Conservation (phyloP, 2,113 vertebrate species). For the Ibidorhyncha struthersii region DNA sequence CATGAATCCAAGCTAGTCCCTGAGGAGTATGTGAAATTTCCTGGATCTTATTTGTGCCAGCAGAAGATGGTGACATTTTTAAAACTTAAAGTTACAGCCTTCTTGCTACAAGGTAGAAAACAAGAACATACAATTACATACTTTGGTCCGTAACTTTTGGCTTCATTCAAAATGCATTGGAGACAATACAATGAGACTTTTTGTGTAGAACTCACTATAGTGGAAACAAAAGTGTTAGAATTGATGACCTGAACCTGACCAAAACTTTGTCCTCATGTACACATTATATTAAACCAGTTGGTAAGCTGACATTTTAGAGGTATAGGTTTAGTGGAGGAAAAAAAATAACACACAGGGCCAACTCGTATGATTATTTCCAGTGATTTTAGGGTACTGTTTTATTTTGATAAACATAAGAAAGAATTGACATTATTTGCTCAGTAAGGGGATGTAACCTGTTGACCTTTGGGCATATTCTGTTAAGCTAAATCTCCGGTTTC, state of each 20-base stretch:
- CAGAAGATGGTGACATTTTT: not conserved
- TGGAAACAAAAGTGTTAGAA: not conserved
- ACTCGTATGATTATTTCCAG: not conserved
- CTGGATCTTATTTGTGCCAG: not conserved
- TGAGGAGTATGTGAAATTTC: not conserved
- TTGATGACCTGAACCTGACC: no score
- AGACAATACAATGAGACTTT: not conserved
- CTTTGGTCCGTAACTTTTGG: not conserved
- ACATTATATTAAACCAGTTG: not conserved
- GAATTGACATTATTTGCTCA: not conserved
- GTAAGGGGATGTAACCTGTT: not conserved
- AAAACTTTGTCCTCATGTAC: not conserved
- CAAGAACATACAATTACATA: not conserved
- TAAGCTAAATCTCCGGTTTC: not conserved
- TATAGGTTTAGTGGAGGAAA: not conserved
- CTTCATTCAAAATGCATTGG: not conserved
- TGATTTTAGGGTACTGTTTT: not conserved
- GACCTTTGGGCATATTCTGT: not conserved
- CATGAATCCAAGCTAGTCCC: not conserved
- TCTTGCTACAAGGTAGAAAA: not conserved
- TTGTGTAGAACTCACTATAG: accelerated
- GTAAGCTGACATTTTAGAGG: not conserved
- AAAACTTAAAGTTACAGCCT: not conserved
- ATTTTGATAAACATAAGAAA: not conserved
- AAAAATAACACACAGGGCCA: not conserved